Percentiles rank a stretch among this genome's conserved stretches.
These are phyloP conservation scores for Tachycineta bicolor DNA, from an alignment of 2,113 vertebrate species.

Conservation along the genomic window DNA sequence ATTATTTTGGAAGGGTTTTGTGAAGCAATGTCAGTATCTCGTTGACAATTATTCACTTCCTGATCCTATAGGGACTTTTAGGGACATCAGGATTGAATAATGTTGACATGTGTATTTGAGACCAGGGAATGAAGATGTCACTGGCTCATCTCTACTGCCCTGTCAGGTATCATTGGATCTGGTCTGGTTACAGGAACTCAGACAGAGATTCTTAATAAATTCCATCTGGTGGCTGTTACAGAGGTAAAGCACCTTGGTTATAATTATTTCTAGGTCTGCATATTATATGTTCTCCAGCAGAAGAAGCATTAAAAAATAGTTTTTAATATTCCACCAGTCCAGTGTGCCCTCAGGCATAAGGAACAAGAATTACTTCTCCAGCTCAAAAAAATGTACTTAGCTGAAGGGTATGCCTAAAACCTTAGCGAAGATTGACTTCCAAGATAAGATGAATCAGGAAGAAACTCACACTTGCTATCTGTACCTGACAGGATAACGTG, in stretches of 20 bases:
- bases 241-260: not conserved
- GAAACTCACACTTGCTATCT: slow-evolving; percentile 35
- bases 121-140: not conserved
- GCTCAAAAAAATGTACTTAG: not conserved
- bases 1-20: not conserved
- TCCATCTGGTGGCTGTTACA: not conserved
- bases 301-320: not conserved
- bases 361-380: not conserved
- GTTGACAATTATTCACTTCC: not conserved
- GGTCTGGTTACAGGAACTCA: not conserved
- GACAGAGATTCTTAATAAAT: slow-evolving; percentile 1
- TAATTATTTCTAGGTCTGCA: not conserved
- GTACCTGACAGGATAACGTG: not conserved
- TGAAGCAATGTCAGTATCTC: not conserved
- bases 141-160: not conserved
- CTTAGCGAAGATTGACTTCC: slow-evolving; percentile 26
- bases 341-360: not conserved
- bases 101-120: not conserved
- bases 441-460: slow-evolving; percentile 33
- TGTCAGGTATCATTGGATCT: not conserved
- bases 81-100: not conserved
- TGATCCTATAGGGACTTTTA: not conserved
- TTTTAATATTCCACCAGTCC: not conserved
- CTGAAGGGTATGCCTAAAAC: slow-evolving; percentile 17
- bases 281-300: not conserved